Base-by-base conservation (phyloP, 2,113 vertebrate genomes). In the Terrapene triunguis region DNA sequence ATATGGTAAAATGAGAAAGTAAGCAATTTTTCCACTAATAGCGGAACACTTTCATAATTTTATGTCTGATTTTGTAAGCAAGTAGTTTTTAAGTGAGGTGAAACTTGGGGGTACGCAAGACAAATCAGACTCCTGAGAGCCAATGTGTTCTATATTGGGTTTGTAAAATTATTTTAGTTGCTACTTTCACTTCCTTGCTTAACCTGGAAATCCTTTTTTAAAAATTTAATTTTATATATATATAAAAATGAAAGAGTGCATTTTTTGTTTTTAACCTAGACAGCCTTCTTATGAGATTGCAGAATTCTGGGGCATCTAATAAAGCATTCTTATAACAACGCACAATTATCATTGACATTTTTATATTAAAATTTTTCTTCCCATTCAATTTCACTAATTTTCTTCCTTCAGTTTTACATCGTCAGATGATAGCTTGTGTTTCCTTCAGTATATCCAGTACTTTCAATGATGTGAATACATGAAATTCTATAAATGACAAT, bases 351-450 rank as follows among this genome's bases (percentile, higher is more conserved):
- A 69, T 14, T 65, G 32, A n/a, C 80, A 17, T 8, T 83, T 88
- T 78, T 84, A 84, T 51, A n/a, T 2, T 4, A 14, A 16, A 6
- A 12, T 47, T 47, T 85, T 89, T 69, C 32, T 69, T 48, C 88
- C 84, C 29, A 62, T 6, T 62, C 29, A 62, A 32, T 80, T 59
- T 38, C 0, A 0, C 57, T 1, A 25, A n/a, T 88, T 89, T 87
- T 38, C 81, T 25, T 82, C 62, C 83, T 85, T 50, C 69, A 86
- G 21, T 24, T 80, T 94, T 72, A 27, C 51, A 88, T 51, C 29
- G 85, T 81, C 35, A 55, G 47, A 35, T 44, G 2, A 19, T 3
- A 69, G 9, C 13, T 96, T 80, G 83, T 1, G 5, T 38, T 76
- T 57, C 83, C 57, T 62, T 62, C 57, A 85, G 88, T 89, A 44